Base-by-base conservation (phyloP, 2,888 invertebrate genomes). In the Catocala nupta region DNA sequence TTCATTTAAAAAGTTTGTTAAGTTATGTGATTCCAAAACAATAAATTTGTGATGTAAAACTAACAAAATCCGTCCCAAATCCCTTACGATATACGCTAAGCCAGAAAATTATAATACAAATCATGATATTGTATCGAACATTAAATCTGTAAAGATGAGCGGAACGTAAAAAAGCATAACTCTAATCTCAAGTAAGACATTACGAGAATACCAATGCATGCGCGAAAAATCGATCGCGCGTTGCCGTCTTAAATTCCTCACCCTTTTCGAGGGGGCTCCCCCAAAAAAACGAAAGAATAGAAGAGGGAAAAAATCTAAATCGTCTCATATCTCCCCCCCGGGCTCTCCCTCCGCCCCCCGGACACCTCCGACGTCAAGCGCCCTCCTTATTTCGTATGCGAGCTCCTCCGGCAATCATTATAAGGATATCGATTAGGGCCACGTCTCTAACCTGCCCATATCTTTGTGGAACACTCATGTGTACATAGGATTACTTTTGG, bases 331-430 rank as follows among this genome's bases (percentile, higher is more conserved):
- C 93, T 91, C 87, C 89, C 90, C 88, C 86, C 85, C 70, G 65
- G 59, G 59, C 55, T 66, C 70, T 65, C 81, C 77, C 82, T 75
- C 82, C 77, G 70, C 82, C 85, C 78, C 90, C 88, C 90, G 90
- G 89, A 92, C 92, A 93, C 94, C 93, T 91, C 90, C 85, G 81
- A 83, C 88, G 88, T 90, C 90, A 89, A 88, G 90, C 91, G 89
- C 92, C 94, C 93, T 93, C 92, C 94, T 94, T 93, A 94, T 94
- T 94, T 94, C 93, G 94, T 94, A 94, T 94, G 94, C 94, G 93
- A 94, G 93, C 89, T 93, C 91, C 94, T 94, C 90, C 87, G 90
- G 93, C 93, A 93, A 94, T 94, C 94, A 94, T 94, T 94, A 94
- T 93, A 93, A 94, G 92, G 90, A 91, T 94, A 94, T 94, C 94